These are phyloP conservation scores for Chlorops oryzae DNA, from an alignment of 1,140 invertebrate species.

Conservation along the genomic window DNA sequence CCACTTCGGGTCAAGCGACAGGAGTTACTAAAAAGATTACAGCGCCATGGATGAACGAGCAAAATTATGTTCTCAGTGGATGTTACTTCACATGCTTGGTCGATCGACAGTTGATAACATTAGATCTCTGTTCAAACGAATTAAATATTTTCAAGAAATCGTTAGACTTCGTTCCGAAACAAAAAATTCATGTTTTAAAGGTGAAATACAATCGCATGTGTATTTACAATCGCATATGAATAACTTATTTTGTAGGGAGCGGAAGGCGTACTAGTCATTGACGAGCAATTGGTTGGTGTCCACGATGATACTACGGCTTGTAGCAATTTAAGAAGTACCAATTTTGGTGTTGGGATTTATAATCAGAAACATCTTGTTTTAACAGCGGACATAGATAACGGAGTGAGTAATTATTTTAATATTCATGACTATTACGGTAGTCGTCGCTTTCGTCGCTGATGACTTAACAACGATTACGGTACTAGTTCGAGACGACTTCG, in stretches of 20 bases:
- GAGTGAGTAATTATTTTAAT: slow-evolving; percentile 21
- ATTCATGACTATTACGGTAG: no score
- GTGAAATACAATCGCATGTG: background rate
- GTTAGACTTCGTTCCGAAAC: background rate
- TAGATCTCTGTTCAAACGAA: slow-evolving; percentile 48
- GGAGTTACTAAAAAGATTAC: slow-evolving; percentile 55
- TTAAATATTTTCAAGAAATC: slow-evolving; percentile 25
- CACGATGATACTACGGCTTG: slow-evolving; percentile 32
- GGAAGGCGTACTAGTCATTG: slow-evolving; percentile 29
- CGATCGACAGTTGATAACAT: slow-evolving; percentile 47
- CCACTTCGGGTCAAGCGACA: slow-evolving; percentile 59
- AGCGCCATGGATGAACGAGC: slow-evolving; percentile 58
- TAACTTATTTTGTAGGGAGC: slow-evolving; percentile 23
- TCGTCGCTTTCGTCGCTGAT: no score
- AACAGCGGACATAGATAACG: slow-evolving; percentile 24
- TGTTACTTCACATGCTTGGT: slow-evolving; percentile 58
- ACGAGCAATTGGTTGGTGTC: slow-evolving; percentile 30
- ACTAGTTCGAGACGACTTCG: no score
- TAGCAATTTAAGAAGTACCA: slow-evolving; percentile 18
- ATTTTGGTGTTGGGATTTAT: slow-evolving; percentile 29
- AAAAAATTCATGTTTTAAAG: slow-evolving; percentile 7
- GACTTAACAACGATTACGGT: no score
- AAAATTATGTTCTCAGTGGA: slow-evolving; percentile 60
- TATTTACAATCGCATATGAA: background rate
- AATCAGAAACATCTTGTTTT: slow-evolving; percentile 33